These are phyloP conservation scores for Dendroctonus ponderosae DNA, from an alignment of 1,140 invertebrate species.

Conservation along the genomic window DNA sequence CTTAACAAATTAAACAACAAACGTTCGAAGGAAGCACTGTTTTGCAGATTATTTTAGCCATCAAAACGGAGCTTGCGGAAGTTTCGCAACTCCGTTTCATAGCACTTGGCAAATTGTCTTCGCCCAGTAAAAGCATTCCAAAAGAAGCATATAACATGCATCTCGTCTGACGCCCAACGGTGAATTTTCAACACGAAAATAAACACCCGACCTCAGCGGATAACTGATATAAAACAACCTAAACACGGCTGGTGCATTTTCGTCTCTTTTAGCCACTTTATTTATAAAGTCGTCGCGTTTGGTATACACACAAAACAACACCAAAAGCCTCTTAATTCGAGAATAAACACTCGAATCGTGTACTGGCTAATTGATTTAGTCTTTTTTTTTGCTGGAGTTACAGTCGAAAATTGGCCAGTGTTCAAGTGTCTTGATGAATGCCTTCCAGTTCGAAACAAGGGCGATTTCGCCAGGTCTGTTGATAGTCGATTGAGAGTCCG, in stretches of 20 bases:
- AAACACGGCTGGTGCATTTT: conserved; percentile 2
- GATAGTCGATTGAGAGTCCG: no score
- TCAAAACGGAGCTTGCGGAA: neutral
- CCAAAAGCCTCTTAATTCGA: no score
- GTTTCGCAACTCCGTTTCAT: neutral
- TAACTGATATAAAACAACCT: conserved; percentile 13
- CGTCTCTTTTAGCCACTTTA: neutral
- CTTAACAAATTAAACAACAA: no score
- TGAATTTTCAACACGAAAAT: neutral
- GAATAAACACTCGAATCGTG: no score
- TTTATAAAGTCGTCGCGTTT: conserved; percentile 4
- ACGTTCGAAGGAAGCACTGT: neutral
- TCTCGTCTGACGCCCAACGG: neutral
- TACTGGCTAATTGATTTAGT: no score
- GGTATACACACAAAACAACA: conserved; percentile 2
- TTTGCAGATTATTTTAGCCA: neutral
- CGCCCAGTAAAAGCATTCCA: neutral
- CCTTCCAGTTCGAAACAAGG: no score
- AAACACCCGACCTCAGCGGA: conserved; percentile 3
- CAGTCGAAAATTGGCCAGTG: no score
- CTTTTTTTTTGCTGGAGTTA: no score
- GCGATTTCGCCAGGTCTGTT: no score
- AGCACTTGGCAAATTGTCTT: neutral
- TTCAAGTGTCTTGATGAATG: no score
- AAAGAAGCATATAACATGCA: no score